Base-by-base conservation (phyloP, 2,113 vertebrate genomes). In the Athene noctua region DNA sequence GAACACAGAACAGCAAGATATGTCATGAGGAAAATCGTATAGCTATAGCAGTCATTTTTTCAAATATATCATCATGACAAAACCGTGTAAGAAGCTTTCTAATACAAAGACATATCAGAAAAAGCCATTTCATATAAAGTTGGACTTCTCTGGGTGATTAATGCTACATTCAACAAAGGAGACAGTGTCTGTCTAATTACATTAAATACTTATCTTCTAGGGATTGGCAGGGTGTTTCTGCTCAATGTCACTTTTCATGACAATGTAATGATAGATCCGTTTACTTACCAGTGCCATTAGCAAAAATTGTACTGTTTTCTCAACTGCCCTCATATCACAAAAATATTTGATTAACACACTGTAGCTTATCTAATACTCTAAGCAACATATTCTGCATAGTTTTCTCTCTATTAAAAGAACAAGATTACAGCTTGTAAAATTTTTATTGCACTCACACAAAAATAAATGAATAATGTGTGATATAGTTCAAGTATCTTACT, bases 311-410 rank as follows among this genome's bases (percentile, higher is more conserved):
- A 96, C 97, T 98, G 97, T 98, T 98, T 98, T 97, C 97, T 97
- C 98, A 98, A 98, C 97, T 97, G 97, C 97, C 97, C 97, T 97
- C 97, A 72, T 98, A 97, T 98, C 97, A 97, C 32, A 5, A 96
- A 98, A 98, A 98, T 98, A 98, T 98, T 98, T 98, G 97, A 98
- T 98, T 98, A 98, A 98, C 97, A 97, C 87, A 95, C 96, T 98
- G 97, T 96, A 95, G 97, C 97, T 98, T 98, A 97, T 98, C 98
- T 98, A 97, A 97, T 97, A 97, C 87, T 90, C 95, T 97, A 98
- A 97, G 96, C 97, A 97, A 98, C 97, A 97, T 96, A 97, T 97
- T 97, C 97, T 95, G 97, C 95, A 97, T 97, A 98, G 92, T 96
- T 98, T 94, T 95, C 92, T 90, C 94, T 97, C 97, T 98, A 97